phyloP scores from a whole-genome alignment of 2,797 vertebrate species.

The Numenius phaeopus region DNA sequence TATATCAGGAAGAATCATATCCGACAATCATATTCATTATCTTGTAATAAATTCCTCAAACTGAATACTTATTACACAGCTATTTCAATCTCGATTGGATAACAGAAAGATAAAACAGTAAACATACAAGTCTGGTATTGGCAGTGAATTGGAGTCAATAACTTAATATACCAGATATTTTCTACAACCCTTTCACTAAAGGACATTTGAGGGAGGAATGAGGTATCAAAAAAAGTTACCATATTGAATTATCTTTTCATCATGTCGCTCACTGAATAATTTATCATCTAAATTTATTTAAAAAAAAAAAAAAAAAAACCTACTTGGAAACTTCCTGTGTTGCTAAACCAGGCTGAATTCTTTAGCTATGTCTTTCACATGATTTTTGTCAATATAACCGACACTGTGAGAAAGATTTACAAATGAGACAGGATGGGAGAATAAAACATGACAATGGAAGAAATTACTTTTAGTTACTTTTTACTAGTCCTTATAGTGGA shows the following conservation, averaged over 20 bases:
- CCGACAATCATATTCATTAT: neutral
- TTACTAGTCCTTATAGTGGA: neutral
- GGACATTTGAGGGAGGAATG: neutral
- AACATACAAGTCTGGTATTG: neutral
- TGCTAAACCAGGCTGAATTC: neutral
- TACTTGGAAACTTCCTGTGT: neutral
- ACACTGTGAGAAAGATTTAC: neutral
- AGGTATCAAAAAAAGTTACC: neutral
- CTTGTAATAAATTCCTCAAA: constrained; percentile 7
- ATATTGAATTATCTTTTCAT: neutral
- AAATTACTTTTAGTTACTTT: neutral
- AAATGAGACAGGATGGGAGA: neutral
- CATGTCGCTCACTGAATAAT: neutral
- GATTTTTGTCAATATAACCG: neutral
- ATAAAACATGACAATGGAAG: neutral
- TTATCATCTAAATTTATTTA: neutral
- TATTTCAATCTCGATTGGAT: neutral
- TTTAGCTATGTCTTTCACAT: neutral
- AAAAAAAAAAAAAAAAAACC: rapidly evolving
- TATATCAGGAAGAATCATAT: neutral
- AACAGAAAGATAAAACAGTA: neutral
- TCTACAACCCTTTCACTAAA: neutral
- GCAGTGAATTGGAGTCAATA: neutral
- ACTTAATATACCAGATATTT: neutral
- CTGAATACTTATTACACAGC: neutral